Base-by-base conservation (phyloP, 2,113 vertebrate genomes). In the Centropus bengalensis region DNA sequence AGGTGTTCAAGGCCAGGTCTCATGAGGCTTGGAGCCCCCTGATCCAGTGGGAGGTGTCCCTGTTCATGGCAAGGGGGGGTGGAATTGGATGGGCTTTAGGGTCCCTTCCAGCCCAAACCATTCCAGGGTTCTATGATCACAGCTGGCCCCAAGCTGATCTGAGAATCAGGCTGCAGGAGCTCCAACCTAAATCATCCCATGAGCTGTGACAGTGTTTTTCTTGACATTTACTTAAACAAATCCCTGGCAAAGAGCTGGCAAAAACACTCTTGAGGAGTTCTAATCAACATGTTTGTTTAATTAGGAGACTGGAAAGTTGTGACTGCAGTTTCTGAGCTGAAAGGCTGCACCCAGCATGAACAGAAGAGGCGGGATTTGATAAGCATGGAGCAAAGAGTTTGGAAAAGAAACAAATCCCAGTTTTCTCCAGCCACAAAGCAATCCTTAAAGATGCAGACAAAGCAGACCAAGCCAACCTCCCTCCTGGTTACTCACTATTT, bases 201-300 rank as follows among this genome's bases (percentile, higher is more conserved):
- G 5, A 28, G 3, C 52, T 63, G 19, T n/a, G 30, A 56, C 45
- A 63, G 26, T 3, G 22, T 19, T 79, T 85, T 66, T 54, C 67
- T 82, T 91, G 19, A 67, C 26, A 36, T 76, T 73, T 78, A 51
- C 87, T 91, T 69, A 47, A 87, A 49, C 20, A 32, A 82, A 94
- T 86, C 52, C 62, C 3, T 38, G 62, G 54, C 40, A 78, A 62
- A 68, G 4, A n/a, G 44, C 14, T 81, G 49, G 27, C 19, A 55
- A 83, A 88, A 82, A 67, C 22, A 42, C 23, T 32, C 70, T 38
- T 28, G 16, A 89, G 64, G 80, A 47, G 58, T 62, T 92, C 40
- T 36, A 91, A 44, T 33, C 76, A 68, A 42, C 69, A 27, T 11
- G 18, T 62, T 88, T 56, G n/a, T 62, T 84, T 68, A 85, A 88